These are phyloP conservation scores for Xerus inauris DNA, from an alignment of 2,113 vertebrate genomes.

Conservation along the genomic window DNA sequence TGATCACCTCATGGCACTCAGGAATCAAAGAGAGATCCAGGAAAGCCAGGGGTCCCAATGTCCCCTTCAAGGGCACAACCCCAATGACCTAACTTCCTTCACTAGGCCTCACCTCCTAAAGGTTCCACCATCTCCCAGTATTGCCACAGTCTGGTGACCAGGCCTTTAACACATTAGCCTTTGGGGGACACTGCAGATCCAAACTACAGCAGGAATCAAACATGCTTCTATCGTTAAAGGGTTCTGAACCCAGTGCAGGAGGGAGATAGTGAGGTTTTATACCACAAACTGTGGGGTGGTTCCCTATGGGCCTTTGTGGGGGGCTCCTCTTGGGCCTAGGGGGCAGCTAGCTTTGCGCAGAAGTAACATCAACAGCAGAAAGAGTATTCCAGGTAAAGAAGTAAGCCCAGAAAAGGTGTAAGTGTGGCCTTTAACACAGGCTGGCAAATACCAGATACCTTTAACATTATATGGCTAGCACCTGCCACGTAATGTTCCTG, in stretches of 20 bases:
- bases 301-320: not conserved
- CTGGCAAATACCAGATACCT: not conserved
- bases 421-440: fast-evolving
- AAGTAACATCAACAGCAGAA: not conserved
- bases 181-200: not conserved
- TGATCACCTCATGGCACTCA: not conserved
- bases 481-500: fast-evolving
- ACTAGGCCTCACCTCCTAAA: not conserved
- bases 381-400: not conserved
- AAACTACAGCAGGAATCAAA: no score
- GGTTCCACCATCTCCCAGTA: not conserved
- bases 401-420: no score
- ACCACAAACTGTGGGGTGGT: not conserved
- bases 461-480: not conserved
- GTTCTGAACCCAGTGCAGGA: not conserved
- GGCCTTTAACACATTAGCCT: not conserved
- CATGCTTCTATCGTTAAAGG: not conserved
- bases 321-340: not conserved
- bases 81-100: no score
- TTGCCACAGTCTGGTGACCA: no score
- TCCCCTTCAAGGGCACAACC: not conserved
- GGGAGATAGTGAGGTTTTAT: not conserved
- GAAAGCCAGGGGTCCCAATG: not conserved
- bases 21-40: not conserved
- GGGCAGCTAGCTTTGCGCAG: not conserved